Evolutionary conservation across 1,140 invertebrate species (phyloP), one percentile per base, ranked within the genome.

Genomic region (Lamellibrachia luymesi): DNA sequence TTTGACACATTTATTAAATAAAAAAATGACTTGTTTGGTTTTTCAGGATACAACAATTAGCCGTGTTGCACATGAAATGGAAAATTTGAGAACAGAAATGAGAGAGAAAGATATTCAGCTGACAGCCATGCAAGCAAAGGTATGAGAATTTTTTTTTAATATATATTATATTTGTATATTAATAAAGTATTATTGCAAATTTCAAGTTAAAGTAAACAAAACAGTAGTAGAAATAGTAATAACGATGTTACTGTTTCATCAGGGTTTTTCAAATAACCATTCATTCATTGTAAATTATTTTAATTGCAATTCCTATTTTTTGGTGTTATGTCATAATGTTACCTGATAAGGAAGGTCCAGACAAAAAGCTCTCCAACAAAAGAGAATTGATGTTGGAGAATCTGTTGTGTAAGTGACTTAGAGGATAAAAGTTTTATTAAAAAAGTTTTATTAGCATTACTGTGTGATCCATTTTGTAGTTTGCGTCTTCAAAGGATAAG

Each of bases 11-110:
- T 80, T 6, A 22, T 80, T 2, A 4, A 2, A 4, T 91, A n/a
- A 27, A 91, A 51, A 91, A 27, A 91, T 4, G 0, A 50, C 13
- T n/a, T 91, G 50, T 93, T 89, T 51, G 27, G 38, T 90, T 50
- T 92, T 94, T 13, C 94, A 96, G 96, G 96, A 96, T 94, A 94
- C 94, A 7, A 95, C 96, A 8, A 96, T 96, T 91, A 96, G 95
- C 91, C 95, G 95, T 92, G 93, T 96, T n/a, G 95, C 95, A 49
- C 91, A 96, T 92, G 96, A 96, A 93, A 95, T 96, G 89, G 96
- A 96, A 94, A 95, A 94, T 8, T 91, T 96, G 56, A 96, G 95
- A 93, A 95, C 95, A 91, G 96, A 96, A 92, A 49, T 96, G 25
- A 92, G 95, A 92, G 96, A 96, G 25, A 94, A 95, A 92, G 96